A percentile compares a stretch with the other conserved stretches of the same genome.
Conservation (phyloP, 2,888 invertebrate genomes). For the Conus canariensis region DNA sequence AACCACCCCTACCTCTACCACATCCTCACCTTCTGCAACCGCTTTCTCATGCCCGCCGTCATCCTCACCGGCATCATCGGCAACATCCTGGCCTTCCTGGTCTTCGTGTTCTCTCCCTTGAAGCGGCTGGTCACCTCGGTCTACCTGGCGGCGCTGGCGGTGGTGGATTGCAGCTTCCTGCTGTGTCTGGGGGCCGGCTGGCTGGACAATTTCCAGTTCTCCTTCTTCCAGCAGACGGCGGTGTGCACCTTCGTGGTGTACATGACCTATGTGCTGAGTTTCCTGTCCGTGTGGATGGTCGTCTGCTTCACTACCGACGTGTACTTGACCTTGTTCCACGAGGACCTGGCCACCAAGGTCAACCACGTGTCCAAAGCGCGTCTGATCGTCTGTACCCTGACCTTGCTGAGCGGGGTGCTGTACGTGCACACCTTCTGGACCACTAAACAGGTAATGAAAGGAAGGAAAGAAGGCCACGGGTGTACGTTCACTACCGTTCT, state of each 20-base stretch:
- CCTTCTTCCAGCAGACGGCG: constrained; percentile 59
- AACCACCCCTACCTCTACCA: neutral
- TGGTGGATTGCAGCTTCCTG: constrained; percentile 65
- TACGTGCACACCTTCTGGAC: constrained; percentile 63
- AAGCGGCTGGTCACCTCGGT: constrained; percentile 62
- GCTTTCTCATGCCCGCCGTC: constrained; percentile 63
- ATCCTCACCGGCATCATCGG: constrained; percentile 63
- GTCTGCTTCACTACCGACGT: constrained; percentile 66
- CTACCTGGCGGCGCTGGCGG: constrained; percentile 62
- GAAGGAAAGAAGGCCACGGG: neutral
- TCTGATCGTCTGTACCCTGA: constrained; percentile 53
- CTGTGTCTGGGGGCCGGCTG: constrained; percentile 61
- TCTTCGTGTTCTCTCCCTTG: constrained; percentile 61
- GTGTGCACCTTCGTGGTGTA: constrained; percentile 65
- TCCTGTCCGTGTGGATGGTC: constrained; percentile 68
- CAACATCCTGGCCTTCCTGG: constrained; percentile 62
- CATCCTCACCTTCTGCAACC: constrained; percentile 36
- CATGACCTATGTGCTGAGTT: constrained; percentile 64
- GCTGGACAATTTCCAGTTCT: constrained; percentile 56
- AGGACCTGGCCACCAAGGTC: constrained; percentile 43
- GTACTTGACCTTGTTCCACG: constrained; percentile 63
- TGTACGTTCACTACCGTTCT: neutral
- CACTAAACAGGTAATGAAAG: constrained; percentile 50
- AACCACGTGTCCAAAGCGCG: constrained; percentile 50
- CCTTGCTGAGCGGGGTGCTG: constrained; percentile 53